phyloP scores from a whole-genome alignment of 2,888 invertebrate species.

The Tinea trinotella region DNA sequence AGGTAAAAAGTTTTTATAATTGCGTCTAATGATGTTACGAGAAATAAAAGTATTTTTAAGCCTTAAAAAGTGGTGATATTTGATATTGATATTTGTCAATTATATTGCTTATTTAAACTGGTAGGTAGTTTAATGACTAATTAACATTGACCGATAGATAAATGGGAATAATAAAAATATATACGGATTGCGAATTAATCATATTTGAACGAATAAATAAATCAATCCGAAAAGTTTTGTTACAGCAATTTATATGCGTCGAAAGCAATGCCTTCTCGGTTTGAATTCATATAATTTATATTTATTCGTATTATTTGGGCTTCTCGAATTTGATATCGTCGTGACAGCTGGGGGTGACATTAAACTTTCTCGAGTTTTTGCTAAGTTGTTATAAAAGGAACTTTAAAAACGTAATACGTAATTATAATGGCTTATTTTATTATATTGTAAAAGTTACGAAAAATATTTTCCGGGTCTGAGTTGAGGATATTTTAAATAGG shows the following conservation, averaged over 20 bases:
- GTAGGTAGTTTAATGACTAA: no score
- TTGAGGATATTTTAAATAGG: neutral
- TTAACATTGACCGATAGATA: no score
- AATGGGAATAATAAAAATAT: neutral
- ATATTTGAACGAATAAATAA: conserved; percentile 1
- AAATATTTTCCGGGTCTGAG: conserved; percentile 6
- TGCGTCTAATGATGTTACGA: no score
- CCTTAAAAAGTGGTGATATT: no score
- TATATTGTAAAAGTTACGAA: conserved; percentile 4
- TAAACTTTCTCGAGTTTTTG: conserved; percentile 4
- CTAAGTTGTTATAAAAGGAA: conserved; percentile 6
- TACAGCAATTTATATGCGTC: conserved; percentile 13
- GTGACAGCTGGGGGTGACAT: conserved; percentile 12
- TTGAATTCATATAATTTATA: neutral
- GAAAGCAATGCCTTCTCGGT: conserved; percentile 10
- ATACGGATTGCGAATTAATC: no score
- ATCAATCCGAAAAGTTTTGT: neutral
- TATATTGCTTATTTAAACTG: no score
- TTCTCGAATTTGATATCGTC: conserved; percentile 4
- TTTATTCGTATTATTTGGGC: conserved; percentile 5
- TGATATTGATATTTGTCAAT: no score
- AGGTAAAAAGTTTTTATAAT: neutral
- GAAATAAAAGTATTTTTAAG: no score
- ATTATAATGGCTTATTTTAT: conserved; percentile 7
- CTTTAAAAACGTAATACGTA: conserved; percentile 5